phyloP scores from a whole-genome alignment of 2,797 vertebrate genomes.

The Paedocypris micromegethes region DNA sequence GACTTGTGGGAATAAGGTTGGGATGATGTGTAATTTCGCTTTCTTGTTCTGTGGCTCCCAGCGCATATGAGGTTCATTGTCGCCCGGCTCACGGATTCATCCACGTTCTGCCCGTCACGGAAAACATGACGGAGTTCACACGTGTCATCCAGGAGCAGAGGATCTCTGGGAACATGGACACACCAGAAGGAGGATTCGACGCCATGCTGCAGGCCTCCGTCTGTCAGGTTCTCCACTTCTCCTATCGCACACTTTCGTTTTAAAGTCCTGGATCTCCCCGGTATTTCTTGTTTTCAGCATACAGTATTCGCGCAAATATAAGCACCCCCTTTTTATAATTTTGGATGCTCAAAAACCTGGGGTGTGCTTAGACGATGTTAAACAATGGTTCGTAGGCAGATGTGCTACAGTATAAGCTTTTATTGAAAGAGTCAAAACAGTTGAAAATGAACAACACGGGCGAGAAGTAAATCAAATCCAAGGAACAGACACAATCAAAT shows the following conservation, averaged over 20 bases:
- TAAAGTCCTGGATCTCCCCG: no score
- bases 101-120: slow-evolving; percentile 85
- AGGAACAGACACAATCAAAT: no score
- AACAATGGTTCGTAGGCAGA: no score
- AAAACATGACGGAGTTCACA: slow-evolving; percentile 89
- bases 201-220: slow-evolving; percentile 94
- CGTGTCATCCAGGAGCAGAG: slow-evolving; percentile 85
- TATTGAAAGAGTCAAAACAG: no score
- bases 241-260: background rate
- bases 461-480: no score
- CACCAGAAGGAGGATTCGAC: slow-evolving; percentile 92
- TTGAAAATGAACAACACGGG: no score
- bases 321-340: no score
- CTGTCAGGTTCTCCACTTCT: slow-evolving; percentile 75
- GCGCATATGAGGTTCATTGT: slow-evolving; percentile 85
- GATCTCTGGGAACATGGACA: slow-evolving; percentile 96
- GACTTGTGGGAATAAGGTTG: slow-evolving; percentile 40
- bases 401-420: no score
- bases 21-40: slow-evolving; percentile 20
- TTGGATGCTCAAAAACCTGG: no score
- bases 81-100: slow-evolving; percentile 92
- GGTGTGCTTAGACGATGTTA: no score
- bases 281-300: no score
- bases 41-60: slow-evolving; percentile 48
- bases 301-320: no score